Evolutionary conservation across 2,888 invertebrate species (phyloP).

Genomic region (Caenorhabditis japonica): DNA sequence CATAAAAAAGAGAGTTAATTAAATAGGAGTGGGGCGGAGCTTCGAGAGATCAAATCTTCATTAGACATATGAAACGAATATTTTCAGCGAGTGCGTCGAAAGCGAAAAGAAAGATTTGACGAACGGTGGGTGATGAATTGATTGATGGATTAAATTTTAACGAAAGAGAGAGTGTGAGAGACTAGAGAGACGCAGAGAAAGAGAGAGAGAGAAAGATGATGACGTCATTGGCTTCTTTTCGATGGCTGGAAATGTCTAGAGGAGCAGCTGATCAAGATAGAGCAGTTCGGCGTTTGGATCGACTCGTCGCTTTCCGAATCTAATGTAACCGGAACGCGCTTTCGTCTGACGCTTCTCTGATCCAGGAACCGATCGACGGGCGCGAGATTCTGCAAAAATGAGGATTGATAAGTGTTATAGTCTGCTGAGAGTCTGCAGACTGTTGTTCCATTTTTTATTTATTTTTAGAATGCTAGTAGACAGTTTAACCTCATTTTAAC

Average conservation of each 20-base stretch:
- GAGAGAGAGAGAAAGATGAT: conserved; percentile 6
- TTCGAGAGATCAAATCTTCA: conserved; percentile 41
- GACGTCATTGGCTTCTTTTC: conserved; percentile 13
- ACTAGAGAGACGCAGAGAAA: conserved; percentile 9
- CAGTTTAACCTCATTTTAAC: too few relatives aligned
- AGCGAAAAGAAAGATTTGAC: conserved; percentile 6
- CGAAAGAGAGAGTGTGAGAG: conserved; percentile 16
- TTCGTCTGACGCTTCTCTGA: conserved; percentile 54
- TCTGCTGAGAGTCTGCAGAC: too few relatives aligned
- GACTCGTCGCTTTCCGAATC: conserved; percentile 55
- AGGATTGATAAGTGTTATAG: too few relatives aligned
- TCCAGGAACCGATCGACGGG: conserved; percentile 7
- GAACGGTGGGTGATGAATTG: not conserved
- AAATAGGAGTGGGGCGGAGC: not conserved
- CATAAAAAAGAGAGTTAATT: not conserved
- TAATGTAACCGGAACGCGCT: conserved; percentile 51
- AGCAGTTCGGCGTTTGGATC: conserved; percentile 59
- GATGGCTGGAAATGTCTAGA: conserved; percentile 18
- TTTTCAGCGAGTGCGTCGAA: conserved; percentile 21
- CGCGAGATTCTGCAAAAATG: conserved; percentile 24
- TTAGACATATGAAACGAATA: conserved; percentile 44
- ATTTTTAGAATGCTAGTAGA: too few relatives aligned
- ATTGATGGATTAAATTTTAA: not conserved
- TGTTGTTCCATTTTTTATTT: too few relatives aligned
- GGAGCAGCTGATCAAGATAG: conserved; percentile 54